Conservation (phyloP, 2,888 invertebrate species). For the Cantharis rufa region DNA sequence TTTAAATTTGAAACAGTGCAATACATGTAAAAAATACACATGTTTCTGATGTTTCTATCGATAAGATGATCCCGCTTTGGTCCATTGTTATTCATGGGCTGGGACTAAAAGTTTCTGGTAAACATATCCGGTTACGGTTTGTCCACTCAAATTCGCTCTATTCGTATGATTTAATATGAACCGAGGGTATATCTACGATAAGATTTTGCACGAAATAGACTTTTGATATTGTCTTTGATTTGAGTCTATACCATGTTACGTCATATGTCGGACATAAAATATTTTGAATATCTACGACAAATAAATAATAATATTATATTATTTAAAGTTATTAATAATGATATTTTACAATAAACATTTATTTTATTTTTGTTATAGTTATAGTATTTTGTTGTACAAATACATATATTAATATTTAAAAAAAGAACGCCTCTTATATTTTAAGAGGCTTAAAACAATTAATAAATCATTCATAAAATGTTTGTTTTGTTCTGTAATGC, state of each 20-base stretch:
- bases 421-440: not conserved
- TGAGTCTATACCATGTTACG: not conserved
- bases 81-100: conserved; percentile 46
- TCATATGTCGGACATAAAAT: not conserved
- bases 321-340: not conserved
- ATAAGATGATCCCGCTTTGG: conserved; percentile 37
- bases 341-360: no score
- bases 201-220: conserved; percentile 21
- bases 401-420: no score
- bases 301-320: not conserved
- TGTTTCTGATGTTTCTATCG: conserved; percentile 32
- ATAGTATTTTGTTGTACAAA: no score
- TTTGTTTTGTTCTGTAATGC: not conserved
- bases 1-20: conserved; percentile 35
- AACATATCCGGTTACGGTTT: conserved; percentile 43
- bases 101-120: conserved; percentile 43
- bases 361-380: no score
- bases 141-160: conserved; percentile 32
- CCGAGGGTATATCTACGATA: conserved; percentile 19
- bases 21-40: conserved; percentile 32
- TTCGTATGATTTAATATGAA: conserved; percentile 36
- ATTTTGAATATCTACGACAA: not conserved
- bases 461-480: not conserved
- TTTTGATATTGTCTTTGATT: conserved; percentile 26
- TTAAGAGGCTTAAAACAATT: not conserved